Evolutionary conservation across 1,140 invertebrate species (phyloP), one percentile per base, ranked within the genome.

Genomic region (Drosophila mojavensis): DNA sequence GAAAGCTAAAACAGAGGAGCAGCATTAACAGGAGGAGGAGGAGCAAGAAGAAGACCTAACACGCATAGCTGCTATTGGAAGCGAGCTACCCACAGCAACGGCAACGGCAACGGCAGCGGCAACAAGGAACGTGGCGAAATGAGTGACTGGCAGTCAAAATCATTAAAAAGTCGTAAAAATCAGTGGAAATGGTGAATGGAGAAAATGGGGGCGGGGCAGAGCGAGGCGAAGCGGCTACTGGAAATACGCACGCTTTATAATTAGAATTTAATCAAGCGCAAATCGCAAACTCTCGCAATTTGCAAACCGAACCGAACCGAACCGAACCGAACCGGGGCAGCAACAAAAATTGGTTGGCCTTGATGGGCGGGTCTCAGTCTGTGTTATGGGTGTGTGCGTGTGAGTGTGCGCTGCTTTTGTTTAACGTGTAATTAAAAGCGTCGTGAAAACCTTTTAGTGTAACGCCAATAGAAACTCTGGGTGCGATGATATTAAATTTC

Each of bases 81-180:
- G 24, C 36, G 55, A 36, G 53, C 41, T 11, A 36, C 20, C n/a
- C 65, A 11, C 15, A 20, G 33, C 24, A 56, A 13, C 11, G 24
- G 9, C 26, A 56, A 26, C 33, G 48, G 24, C 28, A 60, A 53
- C 36, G 48, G 33, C 43, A n/a, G 20, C 20, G 33, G 15, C 20
- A 67, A 28, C 54, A 24, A 39, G 20, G 45, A 84, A 90, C 81
- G 84, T 89, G 84, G 80, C 84, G 56, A 81, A 89, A 81, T 89
- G 84, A 89, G 85, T 90, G 85, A 89, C 84, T 90, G 84, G 81
- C 85, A 89, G 84, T 84, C 81, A 90, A 86, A 89, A 89, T 89
- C 84, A 89, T 89, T 89, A 89, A 89, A 90, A 89, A 90, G 84
- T 90, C 84, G 84, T 89, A 89, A 90, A 89, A 89, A 89, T 83